These are phyloP conservation scores for Fragum whitleyi DNA, from an alignment of 2,888 invertebrate genomes.

Conservation along the genomic window DNA sequence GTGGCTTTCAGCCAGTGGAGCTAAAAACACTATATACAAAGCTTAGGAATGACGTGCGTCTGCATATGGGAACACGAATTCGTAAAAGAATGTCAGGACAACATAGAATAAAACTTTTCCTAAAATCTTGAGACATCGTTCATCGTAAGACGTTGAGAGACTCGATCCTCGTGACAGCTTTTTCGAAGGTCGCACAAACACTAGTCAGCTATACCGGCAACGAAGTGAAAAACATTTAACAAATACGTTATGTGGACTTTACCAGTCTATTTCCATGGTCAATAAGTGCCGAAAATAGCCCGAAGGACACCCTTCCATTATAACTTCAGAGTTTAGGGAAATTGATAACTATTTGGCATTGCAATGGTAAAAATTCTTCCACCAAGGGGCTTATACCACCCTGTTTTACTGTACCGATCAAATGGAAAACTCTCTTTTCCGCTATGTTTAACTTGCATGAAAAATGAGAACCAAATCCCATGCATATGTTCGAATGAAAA, in stretches of 20 bases:
- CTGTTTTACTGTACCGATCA: constrained; percentile 77
- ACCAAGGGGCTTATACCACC: constrained; percentile 74
- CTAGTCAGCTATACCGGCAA: constrained; percentile 69
- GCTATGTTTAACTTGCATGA: constrained; percentile 76
- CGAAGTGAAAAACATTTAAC: constrained; percentile 42
- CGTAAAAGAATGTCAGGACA: neutral
- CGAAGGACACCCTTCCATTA: too few species aligned
- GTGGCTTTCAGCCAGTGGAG: too few species aligned
- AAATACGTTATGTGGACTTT: constrained; percentile 68
- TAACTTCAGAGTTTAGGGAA: constrained; percentile 58
- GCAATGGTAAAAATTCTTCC: constrained; percentile 72
- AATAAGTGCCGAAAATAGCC: too few species aligned
- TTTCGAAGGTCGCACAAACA: too few species aligned
- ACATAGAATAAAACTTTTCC: constrained; percentile 5
- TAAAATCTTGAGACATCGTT: constrained; percentile 9
- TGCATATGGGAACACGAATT: constrained; percentile 50
- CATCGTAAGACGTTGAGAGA: too few species aligned
- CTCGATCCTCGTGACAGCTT: constrained; percentile 69
- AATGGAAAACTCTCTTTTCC: constrained; percentile 80
- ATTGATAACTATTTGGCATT: constrained; percentile 70
- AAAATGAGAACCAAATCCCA: too few species aligned
- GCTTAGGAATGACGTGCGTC: constrained; percentile 37
- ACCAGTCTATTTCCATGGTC: too few species aligned
- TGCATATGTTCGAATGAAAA: too few species aligned
- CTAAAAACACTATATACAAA: too few species aligned